Conservation (phyloP, 2,888 invertebrate genomes). For the Cerastoderma edule region DNA sequence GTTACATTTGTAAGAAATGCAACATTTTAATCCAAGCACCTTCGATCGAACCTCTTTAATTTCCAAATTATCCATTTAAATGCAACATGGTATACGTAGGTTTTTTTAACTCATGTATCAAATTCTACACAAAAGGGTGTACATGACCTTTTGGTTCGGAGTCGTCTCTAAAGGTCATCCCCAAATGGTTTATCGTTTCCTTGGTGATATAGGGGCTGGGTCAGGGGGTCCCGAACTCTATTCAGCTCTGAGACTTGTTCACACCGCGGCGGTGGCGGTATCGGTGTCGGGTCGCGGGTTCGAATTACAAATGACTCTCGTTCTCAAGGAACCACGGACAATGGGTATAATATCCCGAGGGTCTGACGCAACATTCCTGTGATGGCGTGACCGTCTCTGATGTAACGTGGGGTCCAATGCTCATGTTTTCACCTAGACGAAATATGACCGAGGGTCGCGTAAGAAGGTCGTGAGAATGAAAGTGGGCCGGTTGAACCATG, state of each 20-base stretch:
- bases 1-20: too few species aligned
- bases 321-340: constrained; percentile 14
- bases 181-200: constrained; percentile 9
- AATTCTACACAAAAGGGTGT: constrained; percentile 6
- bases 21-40: too few species aligned
- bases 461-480: constrained; percentile 18
- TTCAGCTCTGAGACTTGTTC: constrained; percentile 32
- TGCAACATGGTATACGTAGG: too few species aligned
- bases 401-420: not conserved
- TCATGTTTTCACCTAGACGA: constrained; percentile 3
- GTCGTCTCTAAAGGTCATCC: constrained; percentile 5
- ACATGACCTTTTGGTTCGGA: constrained; percentile 7
- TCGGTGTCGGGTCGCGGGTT: not conserved
- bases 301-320: constrained; percentile 14
- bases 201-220: constrained; percentile 11
- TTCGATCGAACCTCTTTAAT: too few species aligned
- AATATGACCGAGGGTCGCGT: not conserved
- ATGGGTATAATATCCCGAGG: not conserved
- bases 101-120: too few species aligned
- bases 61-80: too few species aligned
- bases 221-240: constrained; percentile 31
- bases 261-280: constrained; percentile 9
- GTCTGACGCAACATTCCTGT: constrained; percentile 10
- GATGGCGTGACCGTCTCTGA: constrained; percentile 16
- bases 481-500: too few species aligned